A percentile compares a stretch with the other conserved stretches of the same genome.
These are phyloP conservation scores for Tenrec ecaudatus DNA, from an alignment of 2,113 vertebrate species.

Conservation along the genomic window DNA sequence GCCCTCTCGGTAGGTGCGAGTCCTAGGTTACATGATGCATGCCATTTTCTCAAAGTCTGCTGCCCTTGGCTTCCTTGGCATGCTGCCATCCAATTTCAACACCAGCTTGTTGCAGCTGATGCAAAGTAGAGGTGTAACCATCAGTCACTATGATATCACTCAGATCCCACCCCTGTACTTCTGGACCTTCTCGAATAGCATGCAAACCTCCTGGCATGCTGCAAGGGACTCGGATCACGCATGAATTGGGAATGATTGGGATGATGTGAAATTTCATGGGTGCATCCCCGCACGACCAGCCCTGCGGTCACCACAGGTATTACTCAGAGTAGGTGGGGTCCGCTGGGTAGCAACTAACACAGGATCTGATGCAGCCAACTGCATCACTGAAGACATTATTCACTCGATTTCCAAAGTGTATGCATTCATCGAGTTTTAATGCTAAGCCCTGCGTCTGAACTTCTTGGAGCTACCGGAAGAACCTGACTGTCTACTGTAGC, in stretches of 20 bases:
- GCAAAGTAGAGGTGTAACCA: constrained; percentile 18
- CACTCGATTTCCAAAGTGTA: constrained; percentile 20
- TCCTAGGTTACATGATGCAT: constrained; percentile 48
- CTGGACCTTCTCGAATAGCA: constrained; percentile 33
- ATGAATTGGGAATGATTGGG: background rate
- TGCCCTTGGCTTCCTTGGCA: constrained; percentile 72
- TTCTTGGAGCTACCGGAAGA: background rate
- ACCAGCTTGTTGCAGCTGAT: constrained; percentile 59
- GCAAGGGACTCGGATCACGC: accelerated
- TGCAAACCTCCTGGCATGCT: background rate
- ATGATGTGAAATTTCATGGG: background rate
- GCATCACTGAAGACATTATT: background rate
- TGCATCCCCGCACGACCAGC: background rate
- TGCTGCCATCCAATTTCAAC: constrained; percentile 63
- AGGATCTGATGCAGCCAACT: background rate
- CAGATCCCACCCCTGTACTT: background rate
- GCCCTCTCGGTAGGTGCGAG: background rate
- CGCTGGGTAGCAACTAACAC: background rate
- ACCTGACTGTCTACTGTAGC: background rate
- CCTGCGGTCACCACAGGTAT: background rate
- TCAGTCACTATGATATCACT: background rate
- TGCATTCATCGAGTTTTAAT: background rate
- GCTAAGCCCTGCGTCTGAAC: background rate
- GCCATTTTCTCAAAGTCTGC: constrained; percentile 11
- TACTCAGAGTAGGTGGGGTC: background rate